Base-by-base conservation (phyloP, 1,140 invertebrate genomes). In the Nasonia longicornis region DNA sequence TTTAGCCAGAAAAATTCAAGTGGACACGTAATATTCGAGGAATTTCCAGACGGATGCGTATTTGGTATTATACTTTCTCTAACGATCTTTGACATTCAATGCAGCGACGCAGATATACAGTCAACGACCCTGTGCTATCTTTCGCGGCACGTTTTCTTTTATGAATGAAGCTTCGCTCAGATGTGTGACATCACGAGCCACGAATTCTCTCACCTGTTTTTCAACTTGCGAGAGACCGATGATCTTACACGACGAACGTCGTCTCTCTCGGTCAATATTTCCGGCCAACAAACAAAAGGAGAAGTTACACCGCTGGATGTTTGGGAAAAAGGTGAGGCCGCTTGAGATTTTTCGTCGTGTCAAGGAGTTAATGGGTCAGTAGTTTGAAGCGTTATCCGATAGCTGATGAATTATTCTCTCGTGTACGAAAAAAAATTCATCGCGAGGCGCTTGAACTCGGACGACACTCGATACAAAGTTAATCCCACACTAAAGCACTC, bases 171-270 rank as follows among this genome's bases (percentile, higher is more conserved):
- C 35, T 20, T 20, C 69, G 22, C 22, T 11, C 26, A 16, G 35
- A 20, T 11, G 22, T 77, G 26, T 78, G 76, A 78, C 38, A 67
- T 78, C 76, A 78, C 45, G 63, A 78, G 76, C 2, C 66, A 52
- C 45, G 38, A 78, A 78, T 78, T 78, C 45, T 70, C 76, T 78
- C 45, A 70, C 66, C 66, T 78, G 42, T 22, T 67, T 45, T 45
- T 77, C 64, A 4, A 4, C 26, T 67, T 45, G 16, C 31, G 16
- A 38, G 10, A 14, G 29, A 67, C 22, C 11, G 22, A 26, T 67
- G 64, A 66, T 66, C 64, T 52, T 52, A 58, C 16, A 10, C 26
- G 26, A 26, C 26, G 26, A 26, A 67, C n/a, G 22, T 22, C 8
- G 12, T 42, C 22, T 20, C 22, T 20, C 29, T 76, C 58, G 74